Percentiles rank a stretch among this genome's conserved stretches.
Conservation (phyloP, 2,888 invertebrate genomes). For the Yponomeuta malinellus region DNA sequence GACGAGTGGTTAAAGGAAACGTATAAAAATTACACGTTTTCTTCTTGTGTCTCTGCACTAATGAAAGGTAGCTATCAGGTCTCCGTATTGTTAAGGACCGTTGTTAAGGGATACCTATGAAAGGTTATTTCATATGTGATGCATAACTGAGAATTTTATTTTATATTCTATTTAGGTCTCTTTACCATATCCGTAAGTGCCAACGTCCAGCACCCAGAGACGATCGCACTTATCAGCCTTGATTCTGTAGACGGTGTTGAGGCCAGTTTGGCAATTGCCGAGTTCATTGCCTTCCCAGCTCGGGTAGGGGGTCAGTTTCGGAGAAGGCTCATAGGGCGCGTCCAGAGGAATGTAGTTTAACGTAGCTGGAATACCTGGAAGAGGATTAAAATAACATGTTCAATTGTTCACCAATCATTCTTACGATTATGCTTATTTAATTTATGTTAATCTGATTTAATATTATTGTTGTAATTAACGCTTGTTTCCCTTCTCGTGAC, state of each 20-base stretch:
- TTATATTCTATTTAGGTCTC: not conserved
- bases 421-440: no score
- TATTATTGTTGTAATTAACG: no score
- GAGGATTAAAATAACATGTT: not conserved
- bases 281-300: constrained; percentile 83
- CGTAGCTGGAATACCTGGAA: constrained; percentile 85
- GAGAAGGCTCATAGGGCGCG: constrained; percentile 80
- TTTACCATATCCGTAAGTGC: constrained; percentile 85
- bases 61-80: no score
- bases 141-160: no score
- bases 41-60: no score
- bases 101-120: no score
- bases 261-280: constrained; percentile 83
- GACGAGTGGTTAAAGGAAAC: no score
- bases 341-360: constrained; percentile 86
- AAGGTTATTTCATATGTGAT: no score
- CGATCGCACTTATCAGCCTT: constrained; percentile 87
- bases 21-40: no score
- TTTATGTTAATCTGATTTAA: no score
- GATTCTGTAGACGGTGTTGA: constrained; percentile 87
- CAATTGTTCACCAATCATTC: not conserved
- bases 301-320: constrained; percentile 86
- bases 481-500: no score
- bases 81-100: no score
- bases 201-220: constrained; percentile 89